Evolutionary conservation across 2,888 invertebrate species (phyloP).

Genomic region (Tortricodes alternella): DNA sequence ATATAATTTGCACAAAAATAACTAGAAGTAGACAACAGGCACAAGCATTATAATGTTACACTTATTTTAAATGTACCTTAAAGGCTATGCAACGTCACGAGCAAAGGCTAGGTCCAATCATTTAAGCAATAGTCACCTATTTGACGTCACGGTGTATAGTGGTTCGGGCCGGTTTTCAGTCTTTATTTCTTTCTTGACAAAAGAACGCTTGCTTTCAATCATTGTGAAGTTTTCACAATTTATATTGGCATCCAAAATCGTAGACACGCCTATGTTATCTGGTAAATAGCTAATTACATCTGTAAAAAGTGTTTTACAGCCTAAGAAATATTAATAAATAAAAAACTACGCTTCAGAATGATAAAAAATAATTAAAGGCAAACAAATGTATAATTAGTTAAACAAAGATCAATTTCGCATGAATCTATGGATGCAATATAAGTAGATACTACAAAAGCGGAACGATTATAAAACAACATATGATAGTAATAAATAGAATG

Average conservation of each 20-base stretch:
- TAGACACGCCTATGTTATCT: slow-evolving; percentile 46
- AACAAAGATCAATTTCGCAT: not conserved
- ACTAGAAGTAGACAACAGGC: not conserved
- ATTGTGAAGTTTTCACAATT: slow-evolving; percentile 54
- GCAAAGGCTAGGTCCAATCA: not conserved
- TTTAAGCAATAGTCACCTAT: slow-evolving; percentile 50
- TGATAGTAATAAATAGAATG: not conserved
- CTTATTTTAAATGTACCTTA: not conserved
- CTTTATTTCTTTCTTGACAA: slow-evolving; percentile 60
- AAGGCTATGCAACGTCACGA: not conserved
- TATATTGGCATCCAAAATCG: slow-evolving; percentile 52
- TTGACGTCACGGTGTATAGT: slow-evolving; percentile 66
- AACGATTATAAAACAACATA: not conserved
- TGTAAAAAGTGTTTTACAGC: slow-evolving; percentile 38
- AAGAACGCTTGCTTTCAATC: slow-evolving; percentile 64
- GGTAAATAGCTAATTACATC: slow-evolving; percentile 48
- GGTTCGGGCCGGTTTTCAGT: slow-evolving; percentile 57
- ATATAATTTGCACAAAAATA: not conserved
- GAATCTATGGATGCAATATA: too few relatives aligned
- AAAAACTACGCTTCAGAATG: not conserved
- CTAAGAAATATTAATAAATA: slow-evolving; percentile 9
- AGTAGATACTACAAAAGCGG: not conserved
- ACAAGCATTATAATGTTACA: not conserved
- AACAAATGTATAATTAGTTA: too few relatives aligned
- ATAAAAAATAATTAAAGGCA: not conserved